These are phyloP conservation scores for Amiota mariae DNA, from an alignment of 2,888 invertebrate species.

Conservation along the genomic window DNA sequence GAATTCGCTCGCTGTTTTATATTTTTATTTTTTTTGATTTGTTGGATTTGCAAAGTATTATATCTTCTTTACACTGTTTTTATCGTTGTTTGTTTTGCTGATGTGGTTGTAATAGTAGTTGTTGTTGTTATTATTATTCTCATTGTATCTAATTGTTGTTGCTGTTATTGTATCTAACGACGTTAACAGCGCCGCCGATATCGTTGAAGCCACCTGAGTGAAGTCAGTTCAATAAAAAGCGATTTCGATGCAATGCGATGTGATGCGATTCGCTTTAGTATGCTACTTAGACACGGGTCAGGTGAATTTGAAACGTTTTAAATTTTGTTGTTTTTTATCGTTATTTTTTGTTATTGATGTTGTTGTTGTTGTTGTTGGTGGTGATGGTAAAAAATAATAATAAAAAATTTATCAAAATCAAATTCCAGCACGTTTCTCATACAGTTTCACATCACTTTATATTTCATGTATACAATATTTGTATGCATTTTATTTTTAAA, in stretches of 20 bases:
- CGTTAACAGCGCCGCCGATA: background rate
- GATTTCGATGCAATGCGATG: background rate
- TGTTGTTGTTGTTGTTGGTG: background rate
- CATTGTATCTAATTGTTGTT: background rate
- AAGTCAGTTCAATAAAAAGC: background rate
- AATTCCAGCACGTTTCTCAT: conserved; percentile 61
- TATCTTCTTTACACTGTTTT: no score
- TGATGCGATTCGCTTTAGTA: background rate
- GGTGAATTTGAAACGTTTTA: conserved; percentile 17
- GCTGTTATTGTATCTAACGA: background rate
- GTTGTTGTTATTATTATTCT: conserved; percentile 17
- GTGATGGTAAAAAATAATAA: background rate
- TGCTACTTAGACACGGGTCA: conserved; percentile 17
- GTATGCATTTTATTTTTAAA: conserved; percentile 13
- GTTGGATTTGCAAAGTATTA: background rate
- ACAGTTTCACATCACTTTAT: conserved; percentile 46
- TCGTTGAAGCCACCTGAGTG: background rate
- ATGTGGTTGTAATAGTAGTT: background rate
- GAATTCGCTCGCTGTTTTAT: no score
- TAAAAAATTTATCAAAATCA: conserved; percentile 40
- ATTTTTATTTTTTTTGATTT: no score
- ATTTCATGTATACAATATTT: conserved; percentile 41
- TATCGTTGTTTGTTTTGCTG: background rate
- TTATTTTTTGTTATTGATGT: background rate
- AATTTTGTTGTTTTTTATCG: background rate